These are phyloP conservation scores for Hydrotaea diabolus DNA, from an alignment of 2,888 invertebrate genomes.

Conservation along the genomic window DNA sequence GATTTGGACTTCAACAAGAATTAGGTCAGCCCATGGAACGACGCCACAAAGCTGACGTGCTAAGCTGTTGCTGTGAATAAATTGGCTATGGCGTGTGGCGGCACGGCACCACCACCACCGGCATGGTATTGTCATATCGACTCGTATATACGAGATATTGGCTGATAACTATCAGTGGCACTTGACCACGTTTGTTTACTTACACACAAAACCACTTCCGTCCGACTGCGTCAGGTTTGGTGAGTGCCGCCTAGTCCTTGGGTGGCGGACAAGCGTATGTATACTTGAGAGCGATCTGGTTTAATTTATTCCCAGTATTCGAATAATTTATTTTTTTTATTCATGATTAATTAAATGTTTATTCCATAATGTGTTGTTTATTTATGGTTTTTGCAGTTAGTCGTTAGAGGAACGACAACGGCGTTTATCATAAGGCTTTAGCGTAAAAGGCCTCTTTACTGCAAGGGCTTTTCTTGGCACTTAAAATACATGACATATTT, in stretches of 20 bases:
- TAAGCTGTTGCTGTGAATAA: not conserved
- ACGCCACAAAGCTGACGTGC: not conserved
- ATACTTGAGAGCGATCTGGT: not conserved
- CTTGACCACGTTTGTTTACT: constrained; percentile 48
- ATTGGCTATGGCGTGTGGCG: not conserved
- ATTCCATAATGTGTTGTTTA: constrained; percentile 9
- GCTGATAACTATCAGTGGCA: constrained; percentile 40
- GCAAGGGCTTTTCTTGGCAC: too few relatives aligned
- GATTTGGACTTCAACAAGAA: not conserved
- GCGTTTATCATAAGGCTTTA: too few relatives aligned
- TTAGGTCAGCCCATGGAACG: constrained; percentile 1
- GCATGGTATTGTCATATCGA: not conserved
- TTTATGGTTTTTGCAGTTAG: not conserved
- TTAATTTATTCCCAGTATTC: constrained; percentile 7
- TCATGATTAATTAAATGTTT: constrained; percentile 30
- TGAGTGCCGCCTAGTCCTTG: not conserved
- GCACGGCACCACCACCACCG: not conserved
- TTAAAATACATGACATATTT: too few relatives aligned
- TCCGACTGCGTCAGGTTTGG: not conserved
- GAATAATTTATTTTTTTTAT: constrained; percentile 25
- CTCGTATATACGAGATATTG: not conserved
- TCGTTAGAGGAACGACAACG: not conserved
- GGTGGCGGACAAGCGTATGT: not conserved
- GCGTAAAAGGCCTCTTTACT: not conserved
- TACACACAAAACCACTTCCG: not conserved